phyloP scores from a whole-genome alignment of 1,140 invertebrate genomes.

The Colletes latitarsis region DNA sequence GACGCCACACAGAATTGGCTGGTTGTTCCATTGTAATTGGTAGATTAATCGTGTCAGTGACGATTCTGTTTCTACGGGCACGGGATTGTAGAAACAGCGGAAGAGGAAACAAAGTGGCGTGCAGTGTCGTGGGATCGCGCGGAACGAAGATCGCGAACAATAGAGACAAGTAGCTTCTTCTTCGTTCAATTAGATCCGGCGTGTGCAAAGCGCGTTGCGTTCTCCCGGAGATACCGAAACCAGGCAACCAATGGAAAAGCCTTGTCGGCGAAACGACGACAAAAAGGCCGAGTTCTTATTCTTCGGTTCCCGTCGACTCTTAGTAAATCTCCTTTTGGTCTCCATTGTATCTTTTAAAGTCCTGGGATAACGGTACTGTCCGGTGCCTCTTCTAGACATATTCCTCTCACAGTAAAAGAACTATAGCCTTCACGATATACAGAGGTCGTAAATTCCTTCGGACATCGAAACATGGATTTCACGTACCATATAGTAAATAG shows the following conservation, averaged over 20 bases:
- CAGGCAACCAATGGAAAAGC: conserved; percentile 1
- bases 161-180: neutral
- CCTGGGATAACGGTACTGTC: conserved; percentile 1
- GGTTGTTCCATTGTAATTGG: conserved; percentile 46
- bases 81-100: neutral
- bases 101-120: neutral
- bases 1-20: conserved; percentile 24
- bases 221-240: neutral
- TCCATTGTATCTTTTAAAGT: conserved; percentile 18
- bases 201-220: neutral
- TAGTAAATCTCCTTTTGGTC: conserved; percentile 31
- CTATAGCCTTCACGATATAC: too few species aligned
- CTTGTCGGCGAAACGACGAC: conserved; percentile 12
- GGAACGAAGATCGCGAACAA: conserved; percentile 25
- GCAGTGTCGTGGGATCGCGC: conserved; percentile 15
- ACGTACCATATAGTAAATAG: too few species aligned
- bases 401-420: neutral
- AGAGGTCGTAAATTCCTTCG: too few species aligned
- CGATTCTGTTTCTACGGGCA: conserved; percentile 24
- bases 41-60: conserved; percentile 40
- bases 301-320: neutral
- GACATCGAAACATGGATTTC: too few species aligned
- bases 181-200: conserved; percentile 4
- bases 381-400: neutral
- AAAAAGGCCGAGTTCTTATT: conserved; percentile 1